Conservation (phyloP, 2,113 vertebrate genomes). For the Dermatemys mawii region DNA sequence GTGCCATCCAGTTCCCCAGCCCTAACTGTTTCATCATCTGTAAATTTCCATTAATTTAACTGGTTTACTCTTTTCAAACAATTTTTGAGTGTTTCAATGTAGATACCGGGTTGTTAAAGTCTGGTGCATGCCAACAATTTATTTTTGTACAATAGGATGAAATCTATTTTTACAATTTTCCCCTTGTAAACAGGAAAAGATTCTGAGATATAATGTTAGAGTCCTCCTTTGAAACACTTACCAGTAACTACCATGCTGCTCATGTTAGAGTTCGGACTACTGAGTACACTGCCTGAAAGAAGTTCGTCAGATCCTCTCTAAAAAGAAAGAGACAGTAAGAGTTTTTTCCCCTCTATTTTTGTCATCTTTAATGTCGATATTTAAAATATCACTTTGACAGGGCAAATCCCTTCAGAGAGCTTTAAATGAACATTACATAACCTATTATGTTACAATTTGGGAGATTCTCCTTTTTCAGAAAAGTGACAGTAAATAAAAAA, state of each 20-base stretch:
- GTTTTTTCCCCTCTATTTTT: conserved; percentile 64
- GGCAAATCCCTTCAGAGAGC: conserved; percentile 31
- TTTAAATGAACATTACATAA: conserved; percentile 30
- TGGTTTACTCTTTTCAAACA: not conserved
- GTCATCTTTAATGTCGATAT: conserved; percentile 54
- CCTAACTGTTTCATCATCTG: not conserved
- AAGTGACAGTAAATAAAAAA: conserved; percentile 24
- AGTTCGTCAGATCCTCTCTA: conserved; percentile 99
- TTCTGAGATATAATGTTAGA: conserved; percentile 54
- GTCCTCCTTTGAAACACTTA: conserved; percentile 83
- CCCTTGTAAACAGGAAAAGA: conserved; percentile 59
- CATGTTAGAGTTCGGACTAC: conserved; percentile 93
- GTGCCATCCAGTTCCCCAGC: not conserved
- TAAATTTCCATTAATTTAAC: not conserved
- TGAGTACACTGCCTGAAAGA: conserved; percentile 94
- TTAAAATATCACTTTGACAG: conserved; percentile 37
- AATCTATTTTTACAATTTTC: conserved; percentile 24
- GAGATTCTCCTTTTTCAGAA: conserved; percentile 21
- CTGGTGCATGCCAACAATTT: conserved; percentile 36
- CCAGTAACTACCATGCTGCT: conserved; percentile 94
- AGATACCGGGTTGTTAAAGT: conserved; percentile 1
- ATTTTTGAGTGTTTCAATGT: not conserved
- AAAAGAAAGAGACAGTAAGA: conserved; percentile 72
- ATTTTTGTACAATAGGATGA: not conserved
- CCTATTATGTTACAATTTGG: conserved; percentile 14